Percentiles rank a stretch among this genome's conserved stretches.
Evolutionary conservation across 2,888 invertebrate genomes (phyloP).

Genomic region (Melitaea athalia): DNA sequence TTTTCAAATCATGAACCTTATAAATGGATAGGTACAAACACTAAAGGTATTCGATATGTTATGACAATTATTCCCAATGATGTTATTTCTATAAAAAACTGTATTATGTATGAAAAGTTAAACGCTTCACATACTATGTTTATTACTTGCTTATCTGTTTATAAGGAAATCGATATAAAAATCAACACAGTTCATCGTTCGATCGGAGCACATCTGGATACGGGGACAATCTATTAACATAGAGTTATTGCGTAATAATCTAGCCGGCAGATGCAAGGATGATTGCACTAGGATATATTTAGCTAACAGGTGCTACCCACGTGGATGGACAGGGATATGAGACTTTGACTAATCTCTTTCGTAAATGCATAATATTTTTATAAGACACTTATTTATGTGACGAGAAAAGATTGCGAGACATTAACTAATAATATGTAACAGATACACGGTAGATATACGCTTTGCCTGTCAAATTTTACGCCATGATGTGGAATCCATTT

Average conservation of each 20-base stretch:
- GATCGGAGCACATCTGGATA: constrained; percentile 66
- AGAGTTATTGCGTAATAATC: constrained; percentile 76
- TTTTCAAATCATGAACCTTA: not conserved
- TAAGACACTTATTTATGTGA: constrained; percentile 29
- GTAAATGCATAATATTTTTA: constrained; percentile 30
- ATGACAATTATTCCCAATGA: not conserved
- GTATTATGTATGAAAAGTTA: constrained; percentile 1
- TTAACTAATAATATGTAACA: constrained; percentile 22
- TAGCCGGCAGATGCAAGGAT: constrained; percentile 73
- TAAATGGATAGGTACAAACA: not conserved
- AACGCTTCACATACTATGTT: not conserved
- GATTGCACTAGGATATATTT: constrained; percentile 70
- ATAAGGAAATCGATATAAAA: constrained; percentile 46
- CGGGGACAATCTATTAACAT: constrained; percentile 62
- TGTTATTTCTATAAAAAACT: not conserved
- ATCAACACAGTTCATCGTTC: constrained; percentile 68
- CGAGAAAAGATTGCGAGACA: constrained; percentile 21
- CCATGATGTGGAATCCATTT: constrained; percentile 16
- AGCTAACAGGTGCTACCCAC: constrained; percentile 75
- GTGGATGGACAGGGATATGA: constrained; percentile 64
- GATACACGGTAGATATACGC: constrained; percentile 20
- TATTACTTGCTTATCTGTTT: constrained; percentile 9
- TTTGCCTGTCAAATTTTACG: constrained; percentile 21
- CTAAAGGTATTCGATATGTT: not conserved
- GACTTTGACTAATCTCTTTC: constrained; percentile 35